A percentile compares a stretch with the other conserved stretches of the same genome.
phyloP scores from a whole-genome alignment of 2,113 vertebrate genomes.

The Caranx ignobilis region DNA sequence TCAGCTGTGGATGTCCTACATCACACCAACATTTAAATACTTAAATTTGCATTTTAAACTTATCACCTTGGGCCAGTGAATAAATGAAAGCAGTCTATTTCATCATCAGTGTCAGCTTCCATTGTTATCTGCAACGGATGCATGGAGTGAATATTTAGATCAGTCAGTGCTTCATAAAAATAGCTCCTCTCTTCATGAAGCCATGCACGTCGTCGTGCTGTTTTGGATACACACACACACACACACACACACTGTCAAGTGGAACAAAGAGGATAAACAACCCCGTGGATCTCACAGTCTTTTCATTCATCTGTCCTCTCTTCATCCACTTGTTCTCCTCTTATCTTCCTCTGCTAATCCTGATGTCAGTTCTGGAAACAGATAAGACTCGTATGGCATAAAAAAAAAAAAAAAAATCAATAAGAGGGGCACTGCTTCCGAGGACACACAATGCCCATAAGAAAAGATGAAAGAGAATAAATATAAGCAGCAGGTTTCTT shows the following conservation, averaged over 20 bases:
- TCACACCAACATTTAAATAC: not conserved
- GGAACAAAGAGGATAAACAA: slow-evolving; percentile 29
- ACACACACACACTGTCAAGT: slow-evolving; percentile 12
- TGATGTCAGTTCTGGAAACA: not conserved
- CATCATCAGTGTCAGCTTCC: not conserved
- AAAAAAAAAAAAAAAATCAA: not conserved
- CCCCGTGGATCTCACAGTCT: not conserved
- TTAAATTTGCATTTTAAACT: not conserved
- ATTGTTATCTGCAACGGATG: not conserved
- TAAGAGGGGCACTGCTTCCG: not conserved
- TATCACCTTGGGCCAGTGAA: not conserved
- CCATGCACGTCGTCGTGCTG: not conserved
- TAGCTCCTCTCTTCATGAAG: not conserved
- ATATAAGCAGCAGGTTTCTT: not conserved
- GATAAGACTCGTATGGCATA: not conserved
- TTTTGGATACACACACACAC: slow-evolving; percentile 16
- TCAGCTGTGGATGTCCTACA: too few species aligned
- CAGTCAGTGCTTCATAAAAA: slow-evolving; percentile 11
- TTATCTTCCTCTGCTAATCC: not conserved
- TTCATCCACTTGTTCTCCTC: slow-evolving; percentile 39
- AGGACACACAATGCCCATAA: not conserved
- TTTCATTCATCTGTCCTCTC: slow-evolving; percentile 8
- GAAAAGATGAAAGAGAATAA: not conserved
- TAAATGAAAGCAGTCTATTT: not conserved
- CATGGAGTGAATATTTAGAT: slow-evolving; percentile 7